These are phyloP conservation scores for Metopolophium dirhodum DNA, from an alignment of 1,140 invertebrate species.

Conservation along the genomic window DNA sequence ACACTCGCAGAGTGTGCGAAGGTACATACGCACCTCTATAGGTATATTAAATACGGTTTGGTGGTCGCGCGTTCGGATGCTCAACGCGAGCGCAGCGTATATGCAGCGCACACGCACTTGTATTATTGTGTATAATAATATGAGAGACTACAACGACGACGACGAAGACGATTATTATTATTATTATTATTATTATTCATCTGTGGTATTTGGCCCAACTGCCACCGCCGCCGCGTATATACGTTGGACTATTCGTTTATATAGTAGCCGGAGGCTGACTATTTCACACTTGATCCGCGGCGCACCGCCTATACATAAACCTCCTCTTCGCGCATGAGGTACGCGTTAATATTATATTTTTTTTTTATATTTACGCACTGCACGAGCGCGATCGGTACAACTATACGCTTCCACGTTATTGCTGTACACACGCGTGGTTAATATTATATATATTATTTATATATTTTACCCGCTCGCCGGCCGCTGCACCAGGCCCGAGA, in stretches of 20 bases:
- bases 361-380: not conserved
- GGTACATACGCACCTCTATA: not conserved
- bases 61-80: no score
- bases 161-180: not conserved
- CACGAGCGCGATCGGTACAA: not conserved
- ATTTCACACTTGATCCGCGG: conserved; percentile 31
- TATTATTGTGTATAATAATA: no score
- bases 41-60: not conserved
- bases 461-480: not conserved
- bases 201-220: conserved; percentile 32
- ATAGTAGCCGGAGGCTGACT: conserved; percentile 42
- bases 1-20: not conserved
- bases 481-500: not conserved
- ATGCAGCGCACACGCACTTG: not conserved
- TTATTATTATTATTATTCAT: conserved; percentile 40
- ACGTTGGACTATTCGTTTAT: not conserved
- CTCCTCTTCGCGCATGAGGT: not conserved
- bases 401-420: not conserved
- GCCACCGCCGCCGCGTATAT: not conserved
- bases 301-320: not conserved
- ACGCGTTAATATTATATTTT: not conserved
- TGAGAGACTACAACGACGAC: not conserved
- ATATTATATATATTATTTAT: no score
- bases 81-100: not conserved
- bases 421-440: no score